Evolutionary conservation across 2,888 invertebrate species (phyloP).

Genomic region (Alviniconcha strummeri): DNA sequence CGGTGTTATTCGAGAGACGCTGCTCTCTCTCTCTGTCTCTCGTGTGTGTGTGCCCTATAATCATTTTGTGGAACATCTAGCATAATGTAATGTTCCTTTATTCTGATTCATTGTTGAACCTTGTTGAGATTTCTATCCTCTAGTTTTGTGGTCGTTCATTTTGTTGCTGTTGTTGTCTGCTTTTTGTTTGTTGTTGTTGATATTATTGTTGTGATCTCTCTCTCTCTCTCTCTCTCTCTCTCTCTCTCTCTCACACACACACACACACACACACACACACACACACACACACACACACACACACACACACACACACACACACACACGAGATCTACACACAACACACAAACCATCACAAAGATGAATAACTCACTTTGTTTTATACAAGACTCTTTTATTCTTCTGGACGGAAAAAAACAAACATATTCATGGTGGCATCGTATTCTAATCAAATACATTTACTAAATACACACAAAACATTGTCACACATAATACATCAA

Average conservation of each 20-base stretch:
- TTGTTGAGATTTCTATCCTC: no score
- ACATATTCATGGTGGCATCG: background rate
- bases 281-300: constrained; percentile 10
- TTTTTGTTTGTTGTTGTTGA: no score
- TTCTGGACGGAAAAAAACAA: background rate
- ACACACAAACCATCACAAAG: background rate
- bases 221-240: no score
- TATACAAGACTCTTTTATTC: background rate
- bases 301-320: constrained; percentile 4
- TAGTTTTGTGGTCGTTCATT: no score
- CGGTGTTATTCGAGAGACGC: no score
- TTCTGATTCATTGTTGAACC: no score
- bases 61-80: no score
- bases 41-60: no score
- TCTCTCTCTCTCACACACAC: constrained; percentile 13
- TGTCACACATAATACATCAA: background rate
- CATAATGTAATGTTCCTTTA: no score
- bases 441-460: background rate
- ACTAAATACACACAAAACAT: background rate
- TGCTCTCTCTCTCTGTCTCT: no score
- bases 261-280: constrained; percentile 23
- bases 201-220: no score
- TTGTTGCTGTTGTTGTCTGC: no score
- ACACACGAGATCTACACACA: background rate
- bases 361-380: background rate